A percentile compares a stretch with the other conserved stretches of the same genome.
These are phyloP conservation scores for Microctonus brassicae DNA, from an alignment of 2,888 invertebrate species.

Conservation along the genomic window DNA sequence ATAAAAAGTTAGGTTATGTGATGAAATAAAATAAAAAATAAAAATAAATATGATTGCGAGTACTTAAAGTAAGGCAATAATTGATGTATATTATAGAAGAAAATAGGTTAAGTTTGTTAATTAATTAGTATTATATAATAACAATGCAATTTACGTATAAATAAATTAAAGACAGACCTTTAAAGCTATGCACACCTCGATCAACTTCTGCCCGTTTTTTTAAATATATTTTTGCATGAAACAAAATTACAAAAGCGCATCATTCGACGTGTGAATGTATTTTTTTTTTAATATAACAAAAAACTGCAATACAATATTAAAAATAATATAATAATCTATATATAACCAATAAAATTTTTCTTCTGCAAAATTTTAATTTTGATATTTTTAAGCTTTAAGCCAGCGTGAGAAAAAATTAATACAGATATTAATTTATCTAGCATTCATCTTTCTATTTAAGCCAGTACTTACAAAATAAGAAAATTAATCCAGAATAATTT, in stretches of 20 bases:
- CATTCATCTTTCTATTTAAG: too few relatives aligned
- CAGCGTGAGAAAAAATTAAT: not conserved
- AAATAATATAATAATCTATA: too few relatives aligned
- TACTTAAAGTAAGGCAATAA: not conserved
- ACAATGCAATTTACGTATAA: conserved; percentile 49
- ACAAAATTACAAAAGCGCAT: conserved; percentile 72
- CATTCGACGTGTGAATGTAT: conserved; percentile 59
- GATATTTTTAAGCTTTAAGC: too few relatives aligned
- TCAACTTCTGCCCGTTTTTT: conserved; percentile 81
- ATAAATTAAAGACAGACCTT: conserved; percentile 78
- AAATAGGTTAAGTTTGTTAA: not conserved
- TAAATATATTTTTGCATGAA: conserved; percentile 72
- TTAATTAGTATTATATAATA: conserved; percentile 33
- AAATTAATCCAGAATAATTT: conserved; percentile 35
- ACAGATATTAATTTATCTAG: not conserved
- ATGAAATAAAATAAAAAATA: too few relatives aligned
- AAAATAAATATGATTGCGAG: too few relatives aligned
- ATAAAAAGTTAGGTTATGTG: too few relatives aligned
- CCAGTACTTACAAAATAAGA: conserved; percentile 65
- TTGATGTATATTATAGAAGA: not conserved
- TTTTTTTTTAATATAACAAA: not conserved
- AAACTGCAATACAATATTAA: not conserved
- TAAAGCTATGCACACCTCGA: conserved; percentile 94
- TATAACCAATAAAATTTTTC: too few relatives aligned
- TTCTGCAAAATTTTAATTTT: too few relatives aligned